These are phyloP conservation scores for Myrmophylax atrothorax DNA, from an alignment of 2,113 vertebrate genomes.

Conservation along the genomic window DNA sequence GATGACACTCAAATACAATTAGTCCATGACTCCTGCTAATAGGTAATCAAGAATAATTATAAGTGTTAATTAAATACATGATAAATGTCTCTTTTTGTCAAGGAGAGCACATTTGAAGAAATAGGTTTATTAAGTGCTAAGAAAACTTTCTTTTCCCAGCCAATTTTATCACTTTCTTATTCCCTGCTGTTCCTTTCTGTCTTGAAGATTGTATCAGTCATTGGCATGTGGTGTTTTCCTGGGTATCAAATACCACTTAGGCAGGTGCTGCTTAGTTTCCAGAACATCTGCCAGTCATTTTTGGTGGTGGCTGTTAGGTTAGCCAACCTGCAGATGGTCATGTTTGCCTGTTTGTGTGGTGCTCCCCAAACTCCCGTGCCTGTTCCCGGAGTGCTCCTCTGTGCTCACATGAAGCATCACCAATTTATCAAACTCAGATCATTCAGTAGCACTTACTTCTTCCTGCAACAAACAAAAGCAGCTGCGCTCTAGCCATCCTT, in stretches of 20 bases:
- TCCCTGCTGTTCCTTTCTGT: neutral
- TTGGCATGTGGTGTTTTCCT: neutral
- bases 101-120: neutral
- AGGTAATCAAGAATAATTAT: constrained; percentile 39
- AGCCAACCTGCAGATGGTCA: constrained; percentile 44
- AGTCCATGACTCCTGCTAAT: constrained; percentile 12
- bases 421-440: constrained; percentile 47
- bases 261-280: constrained; percentile 51
- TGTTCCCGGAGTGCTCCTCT: neutral
- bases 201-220: neutral
- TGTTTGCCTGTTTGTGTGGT: constrained; percentile 4
- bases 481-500: constrained; percentile 10
- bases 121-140: neutral
- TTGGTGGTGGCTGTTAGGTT: neutral
- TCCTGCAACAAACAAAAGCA: constrained; percentile 42
- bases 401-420: neutral
- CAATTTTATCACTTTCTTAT: neutral
- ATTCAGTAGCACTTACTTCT: constrained; percentile 34
- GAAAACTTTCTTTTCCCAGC: constrained; percentile 30
- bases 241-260: neutral
- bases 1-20: constrained; percentile 16
- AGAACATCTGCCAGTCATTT: constrained; percentile 54
- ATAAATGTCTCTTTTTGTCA: neutral
- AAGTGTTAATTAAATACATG: neutral
- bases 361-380: neutral